Evolutionary conservation across 1,140 invertebrate species (phyloP).

Genomic region (Hydropsyche tenuis): DNA sequence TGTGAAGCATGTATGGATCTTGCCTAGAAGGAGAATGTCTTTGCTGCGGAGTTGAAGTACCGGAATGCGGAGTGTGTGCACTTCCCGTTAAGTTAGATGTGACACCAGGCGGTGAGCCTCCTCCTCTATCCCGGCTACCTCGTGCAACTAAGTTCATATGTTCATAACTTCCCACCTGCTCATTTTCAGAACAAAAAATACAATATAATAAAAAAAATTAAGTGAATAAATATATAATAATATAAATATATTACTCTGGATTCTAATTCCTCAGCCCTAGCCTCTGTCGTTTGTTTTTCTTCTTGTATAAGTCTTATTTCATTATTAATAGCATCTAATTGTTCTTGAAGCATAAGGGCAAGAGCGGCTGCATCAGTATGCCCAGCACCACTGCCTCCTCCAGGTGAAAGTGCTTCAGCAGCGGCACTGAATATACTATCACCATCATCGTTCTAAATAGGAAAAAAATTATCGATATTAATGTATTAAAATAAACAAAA

Average conservation of each 20-base stretch:
- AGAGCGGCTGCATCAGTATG: slow-evolving; percentile 96
- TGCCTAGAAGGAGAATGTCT: slow-evolving; percentile 50
- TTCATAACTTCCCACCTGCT: slow-evolving; percentile 86
- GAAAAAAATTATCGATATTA: neutral
- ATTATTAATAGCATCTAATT: slow-evolving; percentile 99
- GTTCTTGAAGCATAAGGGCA: slow-evolving; percentile 98
- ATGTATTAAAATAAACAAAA: neutral
- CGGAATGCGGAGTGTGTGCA: slow-evolving; percentile 46
- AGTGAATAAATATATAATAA: slow-evolving; percentile 1
- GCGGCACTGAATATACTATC: slow-evolving; percentile 75
- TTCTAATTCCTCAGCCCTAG: slow-evolving; percentile 95
- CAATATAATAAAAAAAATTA: neutral
- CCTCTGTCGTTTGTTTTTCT: slow-evolving; percentile 98
- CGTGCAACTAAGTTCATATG: slow-evolving; percentile 87
- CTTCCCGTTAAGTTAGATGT: slow-evolving; percentile 22
- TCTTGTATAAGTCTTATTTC: slow-evolving; percentile 97
- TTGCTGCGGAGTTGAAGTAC: slow-evolving; percentile 50
- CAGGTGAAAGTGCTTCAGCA: slow-evolving; percentile 76
- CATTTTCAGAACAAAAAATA: slow-evolving; percentile 34
- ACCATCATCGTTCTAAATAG: slow-evolving; percentile 68
- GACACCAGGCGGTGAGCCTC: slow-evolving; percentile 37
- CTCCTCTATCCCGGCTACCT: slow-evolving; percentile 60
- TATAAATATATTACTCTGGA: slow-evolving; percentile 72
- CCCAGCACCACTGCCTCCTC: slow-evolving; percentile 63
- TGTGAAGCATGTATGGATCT: slow-evolving; percentile 56